Evolutionary conservation across 2,888 invertebrate genomes (phyloP), one percentile per base, ranked within the genome.

Genomic region (Hyposoter didymator): DNA sequence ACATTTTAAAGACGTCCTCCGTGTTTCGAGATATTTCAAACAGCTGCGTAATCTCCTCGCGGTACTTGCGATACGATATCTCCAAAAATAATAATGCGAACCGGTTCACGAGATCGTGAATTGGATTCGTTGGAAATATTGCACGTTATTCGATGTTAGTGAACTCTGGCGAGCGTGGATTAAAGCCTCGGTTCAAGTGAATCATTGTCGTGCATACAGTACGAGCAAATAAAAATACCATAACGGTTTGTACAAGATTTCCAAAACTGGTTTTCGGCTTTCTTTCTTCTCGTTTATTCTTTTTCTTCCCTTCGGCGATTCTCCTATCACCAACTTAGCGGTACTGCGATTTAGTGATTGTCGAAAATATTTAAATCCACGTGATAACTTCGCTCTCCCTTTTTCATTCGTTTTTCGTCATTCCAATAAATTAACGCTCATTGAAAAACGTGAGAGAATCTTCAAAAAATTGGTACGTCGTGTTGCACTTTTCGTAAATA

Each of bases 41-140:
- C 14, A 45, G 14, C 22, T 28, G 6, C 6, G 32, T 75, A 64
- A 64, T 47, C 12, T 19, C 8, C n/a, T 52, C 6, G 32, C 5
- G n/a, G 45, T 28, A 62, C 64, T 66, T 28, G 14, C 66, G 49
- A 67, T 81, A 73, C 55, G 43, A 62, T 82, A 74, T 82, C 74
- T 45, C 62, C 64, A 64, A 85, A 85, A 85, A 85, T 82, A 85
- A 85, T 82, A 72, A 79, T 81, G 72, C 55, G 12, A 73, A 79
- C 78, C 47, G 70, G 79, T 84, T 43, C 39, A 64, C 43, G 12
- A 55, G 52, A 70, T 70, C 79, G 69, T 45, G 49, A 55, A 76
- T 79, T 64, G 32, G 17, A 59, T 78, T 78, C 62, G 55, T 55
- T 78, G 55, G 14, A 43, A 22, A 66, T 55, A 52, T 78, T 47